Base-by-base conservation (phyloP, 1,140 invertebrate species). In the Atta colombica region DNA sequence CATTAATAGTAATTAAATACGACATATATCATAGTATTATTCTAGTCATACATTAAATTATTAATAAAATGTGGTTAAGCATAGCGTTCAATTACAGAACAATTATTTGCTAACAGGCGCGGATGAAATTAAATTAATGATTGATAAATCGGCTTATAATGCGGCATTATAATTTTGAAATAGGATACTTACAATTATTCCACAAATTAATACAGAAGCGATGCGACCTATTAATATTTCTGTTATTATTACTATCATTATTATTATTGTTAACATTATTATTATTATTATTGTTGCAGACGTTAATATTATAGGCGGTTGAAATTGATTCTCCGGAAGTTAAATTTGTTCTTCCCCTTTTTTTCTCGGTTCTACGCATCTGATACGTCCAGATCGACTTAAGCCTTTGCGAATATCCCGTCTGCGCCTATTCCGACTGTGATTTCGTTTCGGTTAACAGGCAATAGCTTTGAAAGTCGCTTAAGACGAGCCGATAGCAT, bases 381-480 rank as follows among this genome's bases (percentile, higher is more conserved):
- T 71, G 80, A 89, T 89, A 69, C 65, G 60, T 68, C 68, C 51
- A 77, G 71, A 39, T 74, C 72, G 74, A 25, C 71, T 45, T 45
- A 5, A 65, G 55, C 81, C 80, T 63, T 89, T 80, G 82, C 86
- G 85, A 88, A 75, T 69, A 88, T 88, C 85, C 74, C 66, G 87
- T 91, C 89, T 89, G 58, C 89, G 66, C 88, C 81, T 90, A 87
- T 88, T 82, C 35, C 71, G 85, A 31, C 49, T 68, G 85, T 91
- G 89, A 91, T 92, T 92, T 91, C 89, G 87, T 92, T 88, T 88
- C 74, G 61, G 84, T 88, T 92, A 91, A 89, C 88, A 77, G 88
- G 69, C 86, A 87, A 31, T 58, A 74, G 86, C 92, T 91, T 93
- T 92, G 92, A 91, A 93, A 92, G 92, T 93, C 91, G 93, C 92